Conservation (phyloP, 2,888 invertebrate species). For the Stomorhina lunata region DNA sequence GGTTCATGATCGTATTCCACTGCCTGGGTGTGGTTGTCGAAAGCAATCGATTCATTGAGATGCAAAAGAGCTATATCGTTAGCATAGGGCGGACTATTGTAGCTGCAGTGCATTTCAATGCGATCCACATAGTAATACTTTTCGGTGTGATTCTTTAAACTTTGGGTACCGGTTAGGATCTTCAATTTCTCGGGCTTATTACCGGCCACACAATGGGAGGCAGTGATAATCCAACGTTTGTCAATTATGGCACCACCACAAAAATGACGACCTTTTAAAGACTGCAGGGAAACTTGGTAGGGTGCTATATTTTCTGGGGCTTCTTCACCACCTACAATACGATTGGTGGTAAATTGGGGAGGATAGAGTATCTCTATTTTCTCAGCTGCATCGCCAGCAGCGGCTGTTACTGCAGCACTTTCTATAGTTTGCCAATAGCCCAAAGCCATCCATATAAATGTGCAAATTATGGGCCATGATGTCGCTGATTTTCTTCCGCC, state of each 20-base stretch:
- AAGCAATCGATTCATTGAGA: conserved; percentile 81
- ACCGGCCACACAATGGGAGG: conserved; percentile 76
- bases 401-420: background rate
- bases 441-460: conserved; percentile 13
- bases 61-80: conserved; percentile 87
- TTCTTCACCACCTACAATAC: conserved; percentile 76
- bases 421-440: background rate
- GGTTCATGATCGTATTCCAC: conserved; percentile 80
- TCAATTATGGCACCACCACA: conserved; percentile 78
- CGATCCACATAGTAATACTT: conserved; percentile 72
- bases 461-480: conserved; percentile 13
- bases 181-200: conserved; percentile 68
- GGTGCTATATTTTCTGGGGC: conserved; percentile 75
- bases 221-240: conserved; percentile 76
- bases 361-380: conserved; percentile 70
- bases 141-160: conserved; percentile 70
- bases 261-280: conserved; percentile 70
- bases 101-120: conserved; percentile 74
- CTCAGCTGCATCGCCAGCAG: background rate
- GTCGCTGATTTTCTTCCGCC: conserved; percentile 44
- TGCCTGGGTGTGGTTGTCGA: conserved; percentile 81
- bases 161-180: conserved; percentile 75
- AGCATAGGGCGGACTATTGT: conserved; percentile 72
- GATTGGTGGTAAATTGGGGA: conserved; percentile 70
- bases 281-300: conserved; percentile 78